Conservation (phyloP, 2,797 vertebrate genomes). For the Malurus leucopterus region DNA sequence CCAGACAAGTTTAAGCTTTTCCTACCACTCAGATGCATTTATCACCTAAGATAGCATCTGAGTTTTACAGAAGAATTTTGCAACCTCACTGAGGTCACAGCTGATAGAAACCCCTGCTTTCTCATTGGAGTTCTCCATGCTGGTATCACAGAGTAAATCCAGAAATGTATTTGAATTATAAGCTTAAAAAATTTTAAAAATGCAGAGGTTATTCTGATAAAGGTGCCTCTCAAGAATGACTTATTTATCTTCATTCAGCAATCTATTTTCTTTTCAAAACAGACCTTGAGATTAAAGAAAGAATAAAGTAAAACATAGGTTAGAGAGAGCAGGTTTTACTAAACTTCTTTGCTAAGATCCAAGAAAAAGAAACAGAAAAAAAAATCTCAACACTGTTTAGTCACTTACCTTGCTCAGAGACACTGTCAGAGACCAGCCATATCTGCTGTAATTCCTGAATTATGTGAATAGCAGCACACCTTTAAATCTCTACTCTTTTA, state of each 20-base stretch:
- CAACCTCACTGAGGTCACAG: neutral
- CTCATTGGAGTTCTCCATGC: neutral
- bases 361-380: neutral
- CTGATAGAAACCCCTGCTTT: neutral
- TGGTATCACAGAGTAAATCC: neutral
- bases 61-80: neutral
- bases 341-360: neutral
- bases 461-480: neutral
- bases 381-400: neutral
- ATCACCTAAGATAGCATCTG: neutral
- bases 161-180: neutral
- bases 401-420: neutral
- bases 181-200: neutral
- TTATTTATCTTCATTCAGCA: neutral
- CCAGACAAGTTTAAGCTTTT: neutral
- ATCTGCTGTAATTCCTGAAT: neutral
- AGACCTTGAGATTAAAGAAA: neutral
- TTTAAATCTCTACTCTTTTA: neutral
- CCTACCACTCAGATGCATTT: neutral
- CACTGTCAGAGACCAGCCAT: neutral
- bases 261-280: neutral
- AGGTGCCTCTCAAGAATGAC: neutral
- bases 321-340: neutral
- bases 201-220: neutral
- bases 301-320: neutral